A percentile compares a stretch with the other conserved stretches of the same genome.
phyloP scores from a whole-genome alignment of 2,888 invertebrate genomes.

The Sinelater perroti region DNA sequence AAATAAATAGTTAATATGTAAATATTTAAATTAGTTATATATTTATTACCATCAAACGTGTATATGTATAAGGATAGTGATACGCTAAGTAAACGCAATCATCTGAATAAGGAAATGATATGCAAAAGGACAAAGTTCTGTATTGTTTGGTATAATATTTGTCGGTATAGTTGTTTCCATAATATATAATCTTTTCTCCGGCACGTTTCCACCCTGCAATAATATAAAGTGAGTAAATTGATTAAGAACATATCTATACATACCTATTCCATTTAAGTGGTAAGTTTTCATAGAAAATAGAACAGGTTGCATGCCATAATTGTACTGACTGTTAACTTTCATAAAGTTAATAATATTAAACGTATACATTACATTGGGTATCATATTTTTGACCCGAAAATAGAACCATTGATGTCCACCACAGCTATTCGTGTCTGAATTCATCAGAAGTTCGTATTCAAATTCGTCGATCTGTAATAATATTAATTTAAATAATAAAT shows the following conservation, averaged over 20 bases:
- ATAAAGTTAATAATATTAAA: constrained; percentile 91
- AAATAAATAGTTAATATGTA: not conserved
- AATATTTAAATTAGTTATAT: not conserved
- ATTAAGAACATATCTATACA: too few relatives aligned
- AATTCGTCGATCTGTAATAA: constrained; percentile 70
- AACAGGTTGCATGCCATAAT: constrained; percentile 89
- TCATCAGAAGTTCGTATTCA: constrained; percentile 85
- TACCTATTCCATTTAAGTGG: constrained; percentile 64
- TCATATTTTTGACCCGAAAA: constrained; percentile 86
- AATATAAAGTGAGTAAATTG: not conserved
- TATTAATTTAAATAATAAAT: not conserved
- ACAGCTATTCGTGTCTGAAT: constrained; percentile 82
- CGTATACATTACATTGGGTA: constrained; percentile 71
- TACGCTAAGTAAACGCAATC: constrained; percentile 88
- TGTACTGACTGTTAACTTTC: constrained; percentile 86
- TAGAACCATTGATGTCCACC: constrained; percentile 91
- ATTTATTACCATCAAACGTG: constrained; percentile 73
- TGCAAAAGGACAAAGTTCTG: constrained; percentile 80
- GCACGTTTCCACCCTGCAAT: constrained; percentile 73
- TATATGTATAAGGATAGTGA: constrained; percentile 87
- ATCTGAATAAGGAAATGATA: constrained; percentile 76
- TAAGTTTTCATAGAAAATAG: constrained; percentile 84
- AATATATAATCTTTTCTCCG: constrained; percentile 84
- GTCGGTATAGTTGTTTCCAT: constrained; percentile 77
- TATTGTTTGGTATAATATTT: constrained; percentile 65